phyloP scores from a whole-genome alignment of 2,797 vertebrate species.

The Rhinichthys osculus region DNA sequence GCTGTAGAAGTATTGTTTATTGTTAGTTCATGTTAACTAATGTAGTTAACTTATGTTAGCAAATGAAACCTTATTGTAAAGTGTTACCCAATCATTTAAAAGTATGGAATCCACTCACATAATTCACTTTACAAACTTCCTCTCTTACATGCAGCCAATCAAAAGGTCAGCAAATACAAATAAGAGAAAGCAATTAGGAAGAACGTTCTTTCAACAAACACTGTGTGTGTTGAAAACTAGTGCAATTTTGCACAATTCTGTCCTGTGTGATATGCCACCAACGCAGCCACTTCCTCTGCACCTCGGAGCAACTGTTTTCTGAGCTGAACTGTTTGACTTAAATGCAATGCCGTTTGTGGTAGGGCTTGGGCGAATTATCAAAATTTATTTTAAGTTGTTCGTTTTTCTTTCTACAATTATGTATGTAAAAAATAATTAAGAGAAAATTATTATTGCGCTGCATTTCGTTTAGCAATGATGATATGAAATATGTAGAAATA shows the following conservation, averaged over 20 bases:
- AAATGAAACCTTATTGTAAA: background rate
- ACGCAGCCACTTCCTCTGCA: background rate
- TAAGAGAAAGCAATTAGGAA: background rate
- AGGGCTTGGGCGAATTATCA: background rate
- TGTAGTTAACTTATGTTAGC: background rate
- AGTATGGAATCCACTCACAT: background rate
- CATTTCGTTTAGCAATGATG: no score
- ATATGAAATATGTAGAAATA: no score
- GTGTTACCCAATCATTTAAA: background rate
- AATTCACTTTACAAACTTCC: background rate
- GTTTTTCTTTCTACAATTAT: background rate
- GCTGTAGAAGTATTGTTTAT: background rate
- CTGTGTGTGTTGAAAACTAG: background rate
- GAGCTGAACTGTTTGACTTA: background rate
- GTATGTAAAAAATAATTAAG: background rate
- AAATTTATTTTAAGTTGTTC: background rate
- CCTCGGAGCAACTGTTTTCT: background rate
- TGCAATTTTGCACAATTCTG: slow-evolving; percentile 12
- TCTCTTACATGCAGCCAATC: background rate
- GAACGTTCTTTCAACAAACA: background rate
- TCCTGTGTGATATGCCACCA: background rate
- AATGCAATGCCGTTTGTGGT: background rate
- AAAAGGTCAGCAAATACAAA: background rate
- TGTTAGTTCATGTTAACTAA: background rate
- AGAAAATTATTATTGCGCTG: background rate